Evolutionary conservation across 2,113 vertebrate species (phyloP), one percentile per base, ranked within the genome.

Genomic region (Lucifuga dentata): DNA sequence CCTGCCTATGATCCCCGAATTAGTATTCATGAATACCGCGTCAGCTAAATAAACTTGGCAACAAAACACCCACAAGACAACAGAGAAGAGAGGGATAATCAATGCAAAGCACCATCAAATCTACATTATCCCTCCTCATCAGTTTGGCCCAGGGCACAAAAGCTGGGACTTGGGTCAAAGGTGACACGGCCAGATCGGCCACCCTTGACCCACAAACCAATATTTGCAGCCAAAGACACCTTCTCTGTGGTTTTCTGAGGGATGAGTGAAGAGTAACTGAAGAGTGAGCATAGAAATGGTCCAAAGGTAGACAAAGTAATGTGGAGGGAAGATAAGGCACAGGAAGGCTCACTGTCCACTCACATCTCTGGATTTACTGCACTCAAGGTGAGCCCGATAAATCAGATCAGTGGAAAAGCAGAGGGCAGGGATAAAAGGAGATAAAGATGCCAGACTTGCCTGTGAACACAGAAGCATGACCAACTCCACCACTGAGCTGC

Each of bases 391-490:
- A 90, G 43, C 73, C 86, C 55, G 70, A 48, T 87, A 86, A 89
- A 84, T 88, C 85, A 79, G 57, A 58, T 12, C 1, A 17, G 38
- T 16, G 33, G 39, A 62, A 21, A 72, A 64, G 77, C 21, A 32
- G 55, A 59, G 29, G 62, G 55, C 58, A 9, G 49, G 64, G 41
- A 33, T n/a, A 44, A 64, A 70, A 8, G 50, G 57, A 85, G 80
- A 83, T 76, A 83, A 83, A 90, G 81, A 85, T 61, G 83, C 66
- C 26, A 78, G 81, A 80, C 95, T 94, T 90, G 95, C 98, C 97
- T 99, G 98, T 86, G 98, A 99, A 89, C 98, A 99, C 66, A 99
- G 94, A 3, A 99, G 94, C 98, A 99, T 99, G 89, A 99, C 98
- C 83, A 99, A 91, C 83, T 99, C 98, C 91, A 99, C 98, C 78